These are phyloP conservation scores for Corythornis madagascariensis DNA, from an alignment of 2,113 vertebrate genomes.

Conservation along the genomic window DNA sequence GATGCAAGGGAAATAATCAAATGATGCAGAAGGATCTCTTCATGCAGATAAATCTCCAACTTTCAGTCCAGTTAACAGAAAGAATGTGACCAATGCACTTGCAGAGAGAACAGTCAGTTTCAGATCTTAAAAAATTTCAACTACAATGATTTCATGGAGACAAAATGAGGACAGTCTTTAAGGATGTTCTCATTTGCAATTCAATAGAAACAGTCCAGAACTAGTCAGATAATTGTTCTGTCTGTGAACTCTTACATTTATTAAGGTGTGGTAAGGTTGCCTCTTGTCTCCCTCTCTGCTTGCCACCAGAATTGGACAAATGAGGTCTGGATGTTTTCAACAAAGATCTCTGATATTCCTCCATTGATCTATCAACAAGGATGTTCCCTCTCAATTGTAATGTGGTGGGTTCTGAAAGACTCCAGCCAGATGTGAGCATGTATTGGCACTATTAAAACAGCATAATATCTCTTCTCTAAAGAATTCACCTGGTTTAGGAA, in stretches of 20 bases:
- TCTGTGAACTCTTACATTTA: background rate
- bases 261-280: background rate
- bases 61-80: background rate
- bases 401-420: background rate
- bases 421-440: background rate
- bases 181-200: background rate
- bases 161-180: background rate
- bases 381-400: background rate
- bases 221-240: background rate
- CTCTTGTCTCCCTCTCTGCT: background rate
- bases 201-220: background rate
- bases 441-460: background rate
- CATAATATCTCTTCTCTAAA: background rate
- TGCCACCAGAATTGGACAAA: background rate
- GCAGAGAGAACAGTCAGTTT: background rate
- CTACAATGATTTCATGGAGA: background rate
- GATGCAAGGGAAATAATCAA: background rate
- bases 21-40: background rate
- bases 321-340: background rate
- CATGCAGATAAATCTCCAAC: background rate
- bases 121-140: background rate
- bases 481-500: background rate
- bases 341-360: background rate
- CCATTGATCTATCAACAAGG: background rate
- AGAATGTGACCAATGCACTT: background rate